These are phyloP conservation scores for Erebia aethiops DNA, from an alignment of 2,888 invertebrate species.

Conservation along the genomic window DNA sequence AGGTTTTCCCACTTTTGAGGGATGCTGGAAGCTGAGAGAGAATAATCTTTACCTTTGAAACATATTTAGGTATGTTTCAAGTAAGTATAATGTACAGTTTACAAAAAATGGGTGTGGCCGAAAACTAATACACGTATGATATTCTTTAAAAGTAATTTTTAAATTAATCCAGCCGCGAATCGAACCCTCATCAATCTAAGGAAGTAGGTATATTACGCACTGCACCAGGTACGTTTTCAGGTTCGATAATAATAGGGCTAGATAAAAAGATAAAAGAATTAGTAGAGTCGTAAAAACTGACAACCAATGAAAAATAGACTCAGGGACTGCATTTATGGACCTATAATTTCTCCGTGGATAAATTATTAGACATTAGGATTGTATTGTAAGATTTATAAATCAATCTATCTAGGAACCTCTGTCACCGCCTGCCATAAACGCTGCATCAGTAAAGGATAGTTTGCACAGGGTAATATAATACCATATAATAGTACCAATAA, in stretches of 20 bases:
- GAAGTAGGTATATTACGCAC: too few species aligned
- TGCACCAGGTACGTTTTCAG: background rate
- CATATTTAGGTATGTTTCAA: too few species aligned
- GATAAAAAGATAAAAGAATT: background rate
- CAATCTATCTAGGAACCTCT: slow-evolving; percentile 12
- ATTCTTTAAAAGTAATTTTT: too few species aligned
- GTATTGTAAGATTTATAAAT: slow-evolving; percentile 7
- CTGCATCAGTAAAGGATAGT: background rate
- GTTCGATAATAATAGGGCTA: background rate
- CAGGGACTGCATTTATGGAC: background rate
- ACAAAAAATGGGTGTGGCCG: too few species aligned
- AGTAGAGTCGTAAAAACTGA: background rate
- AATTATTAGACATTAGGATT: background rate
- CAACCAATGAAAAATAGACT: background rate
- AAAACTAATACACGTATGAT: too few species aligned
- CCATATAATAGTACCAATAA: too few species aligned
- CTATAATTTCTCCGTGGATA: background rate
- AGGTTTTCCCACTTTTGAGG: too few species aligned
- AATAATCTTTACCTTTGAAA: too few species aligned
- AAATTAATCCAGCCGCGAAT: too few species aligned
- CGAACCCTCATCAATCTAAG: too few species aligned
- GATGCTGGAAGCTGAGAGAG: too few species aligned
- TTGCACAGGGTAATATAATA: background rate
- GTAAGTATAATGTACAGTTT: too few species aligned
- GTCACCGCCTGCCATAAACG: background rate